These are phyloP conservation scores for Cheiracanthium punctorium DNA, from an alignment of 2,888 invertebrate species.

Conservation along the genomic window DNA sequence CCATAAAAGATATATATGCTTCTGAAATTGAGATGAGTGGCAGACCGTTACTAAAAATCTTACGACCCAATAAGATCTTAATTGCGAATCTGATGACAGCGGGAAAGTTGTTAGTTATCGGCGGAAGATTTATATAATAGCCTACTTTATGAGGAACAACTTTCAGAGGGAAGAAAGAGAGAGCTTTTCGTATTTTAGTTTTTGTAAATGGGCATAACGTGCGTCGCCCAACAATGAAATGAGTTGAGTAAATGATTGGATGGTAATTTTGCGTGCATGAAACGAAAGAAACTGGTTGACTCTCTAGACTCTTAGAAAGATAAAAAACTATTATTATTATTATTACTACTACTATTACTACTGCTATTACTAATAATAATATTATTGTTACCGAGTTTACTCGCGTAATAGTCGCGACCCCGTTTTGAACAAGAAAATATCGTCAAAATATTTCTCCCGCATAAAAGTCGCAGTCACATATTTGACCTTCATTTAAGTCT, in stretches of 20 bases:
- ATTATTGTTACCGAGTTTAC: too few species aligned
- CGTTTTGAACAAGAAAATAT: too few species aligned
- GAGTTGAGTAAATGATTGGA: not conserved
- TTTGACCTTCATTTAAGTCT: too few species aligned
- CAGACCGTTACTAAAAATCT: constrained; percentile 64
- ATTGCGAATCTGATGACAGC: constrained; percentile 66
- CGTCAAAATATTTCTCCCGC: too few species aligned
- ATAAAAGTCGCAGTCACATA: too few species aligned
- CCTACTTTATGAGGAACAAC: constrained; percentile 51
- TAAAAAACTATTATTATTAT: too few species aligned
- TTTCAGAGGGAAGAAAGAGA: not conserved
- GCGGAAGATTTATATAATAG: constrained; percentile 55
- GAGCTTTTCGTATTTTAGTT: not conserved
- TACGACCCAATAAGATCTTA: constrained; percentile 67
- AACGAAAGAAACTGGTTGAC: too few species aligned
- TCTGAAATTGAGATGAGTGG: constrained; percentile 47
- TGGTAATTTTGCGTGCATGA: too few species aligned
- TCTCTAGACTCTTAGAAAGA: too few species aligned
- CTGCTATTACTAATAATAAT: too few species aligned
- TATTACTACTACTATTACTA: too few species aligned
- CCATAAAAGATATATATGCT: constrained; percentile 36
- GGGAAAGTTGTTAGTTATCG: constrained; percentile 52
- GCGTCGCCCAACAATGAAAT: not conserved
- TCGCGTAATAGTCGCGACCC: too few species aligned
- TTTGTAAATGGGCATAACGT: not conserved